Base-by-base conservation (phyloP, 1,140 invertebrate species). In the Hermatobates lingyangjiaoensis region DNA sequence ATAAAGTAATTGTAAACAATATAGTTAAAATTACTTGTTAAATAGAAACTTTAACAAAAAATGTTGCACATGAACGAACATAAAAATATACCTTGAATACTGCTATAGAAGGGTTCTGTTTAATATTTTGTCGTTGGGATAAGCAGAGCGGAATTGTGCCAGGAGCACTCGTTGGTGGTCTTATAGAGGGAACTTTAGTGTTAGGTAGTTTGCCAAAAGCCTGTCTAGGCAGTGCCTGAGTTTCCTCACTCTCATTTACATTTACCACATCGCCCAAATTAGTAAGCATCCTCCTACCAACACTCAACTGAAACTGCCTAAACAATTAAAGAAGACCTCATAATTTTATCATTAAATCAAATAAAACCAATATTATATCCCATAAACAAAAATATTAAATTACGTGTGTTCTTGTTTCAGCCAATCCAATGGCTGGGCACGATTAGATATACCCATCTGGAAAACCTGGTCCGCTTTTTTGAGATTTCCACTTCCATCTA, bases 401-500 rank as follows among this genome's bases (percentile, higher is more conserved):
- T 71, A 80, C 73, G 75, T 71, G 60, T 85, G 80, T 7, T 81
- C 81, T 56, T 75, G 71, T 56, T 77, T 70, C 3, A 87, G 64
- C 60, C 83, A 80, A 40, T 84, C 79, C 39, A 73, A 66, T 0
- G 83, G 83, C 59, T 85, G 75, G 12, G 83, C 82, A 24, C 72
- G 69, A 51, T 74, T 75, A 38, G 72, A 66, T 27, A 83, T 66
- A n/a, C 81, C 83, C 50, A 80, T 61, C 58, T 76, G 70, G 59
- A 80, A 85, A 5, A 87, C 72, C 57, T 79, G 72, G 63, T 85
- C 78, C 0, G 83, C 83, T 57, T 75, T 74, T 63, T 79, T 78
- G 58, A 75, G 80, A 66, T 86, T 81, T 44, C 77, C 76, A 45
- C 71, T 71, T 59, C 77, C 74, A 65, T 86, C 83, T 57, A 81